These are phyloP conservation scores for Nesidiocoris tenuis DNA, from an alignment of 2,888 invertebrate genomes.

Conservation along the genomic window DNA sequence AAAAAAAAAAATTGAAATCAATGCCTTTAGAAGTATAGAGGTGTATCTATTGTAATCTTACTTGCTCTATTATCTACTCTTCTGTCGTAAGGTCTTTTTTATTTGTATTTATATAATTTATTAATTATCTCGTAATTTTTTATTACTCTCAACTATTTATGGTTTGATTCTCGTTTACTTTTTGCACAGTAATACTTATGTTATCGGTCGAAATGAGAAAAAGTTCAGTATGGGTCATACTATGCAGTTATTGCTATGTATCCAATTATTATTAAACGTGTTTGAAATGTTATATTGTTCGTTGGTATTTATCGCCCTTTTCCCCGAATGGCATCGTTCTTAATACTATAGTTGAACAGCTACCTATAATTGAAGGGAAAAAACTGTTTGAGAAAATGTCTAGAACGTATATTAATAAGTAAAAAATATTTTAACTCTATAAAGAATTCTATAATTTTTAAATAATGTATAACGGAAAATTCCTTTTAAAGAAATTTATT, in stretches of 20 bases:
- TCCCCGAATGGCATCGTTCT: background rate
- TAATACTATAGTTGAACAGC: too few relatives aligned
- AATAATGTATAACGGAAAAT: too few relatives aligned
- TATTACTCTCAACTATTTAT: conserved; percentile 45
- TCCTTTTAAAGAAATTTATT: too few relatives aligned
- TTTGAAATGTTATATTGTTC: conserved; percentile 19
- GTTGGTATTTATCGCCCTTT: background rate
- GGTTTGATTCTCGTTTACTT: conserved; percentile 31
- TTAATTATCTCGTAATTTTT: conserved; percentile 48
- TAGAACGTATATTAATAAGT: too few relatives aligned
- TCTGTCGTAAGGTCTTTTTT: conserved; percentile 49
- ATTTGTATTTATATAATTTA: conserved; percentile 50
- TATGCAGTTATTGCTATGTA: conserved; percentile 29
- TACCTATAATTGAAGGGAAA: too few relatives aligned
- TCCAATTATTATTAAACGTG: conserved; percentile 25
- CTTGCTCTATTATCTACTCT: conserved; percentile 44
- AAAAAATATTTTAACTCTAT: too few relatives aligned
- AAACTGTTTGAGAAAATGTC: too few relatives aligned
- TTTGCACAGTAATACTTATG: conserved; percentile 38
- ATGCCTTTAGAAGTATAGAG: conserved; percentile 19
- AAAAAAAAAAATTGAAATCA: background rate
- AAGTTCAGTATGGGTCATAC: conserved; percentile 22
- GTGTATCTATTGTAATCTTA: conserved; percentile 46
- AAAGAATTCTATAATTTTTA: too few relatives aligned
- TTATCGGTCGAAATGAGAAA: conserved; percentile 20